Conservation (phyloP, 2,888 invertebrate species). For the Dolomedes plantarius region DNA sequence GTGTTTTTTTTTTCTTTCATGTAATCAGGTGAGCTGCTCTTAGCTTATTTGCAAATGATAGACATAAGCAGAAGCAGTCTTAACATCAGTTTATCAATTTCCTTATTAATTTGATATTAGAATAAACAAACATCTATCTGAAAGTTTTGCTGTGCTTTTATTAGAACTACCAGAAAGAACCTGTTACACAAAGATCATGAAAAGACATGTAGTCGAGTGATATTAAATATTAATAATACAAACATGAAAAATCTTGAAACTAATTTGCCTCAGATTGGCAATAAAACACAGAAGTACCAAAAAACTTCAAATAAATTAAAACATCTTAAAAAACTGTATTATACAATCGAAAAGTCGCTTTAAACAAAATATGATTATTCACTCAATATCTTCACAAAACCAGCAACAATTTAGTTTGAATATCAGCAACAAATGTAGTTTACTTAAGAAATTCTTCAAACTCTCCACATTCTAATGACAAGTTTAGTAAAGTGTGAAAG, state of each 20-base stretch:
- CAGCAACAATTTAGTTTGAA: constrained; percentile 62
- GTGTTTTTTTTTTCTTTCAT: too few species aligned
- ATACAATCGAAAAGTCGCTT: constrained; percentile 65
- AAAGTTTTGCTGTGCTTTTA: constrained; percentile 72
- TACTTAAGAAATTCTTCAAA: constrained; percentile 58
- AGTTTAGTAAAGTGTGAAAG: constrained; percentile 34
- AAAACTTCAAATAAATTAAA: constrained; percentile 67
- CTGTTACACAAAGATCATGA: constrained; percentile 72
- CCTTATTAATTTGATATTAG: too few species aligned
- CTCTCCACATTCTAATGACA: constrained; percentile 59
- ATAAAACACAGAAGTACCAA: constrained; percentile 69
- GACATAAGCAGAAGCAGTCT: too few species aligned
- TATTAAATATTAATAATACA: constrained; percentile 72
- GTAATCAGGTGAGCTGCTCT: too few species aligned
- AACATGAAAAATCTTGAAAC: constrained; percentile 71
- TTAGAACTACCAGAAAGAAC: constrained; percentile 72
- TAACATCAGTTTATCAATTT: too few species aligned
- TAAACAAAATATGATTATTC: constrained; percentile 67
- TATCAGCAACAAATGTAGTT: constrained; percentile 65
- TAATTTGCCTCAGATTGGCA: constrained; percentile 56
- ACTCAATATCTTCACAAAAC: constrained; percentile 64
- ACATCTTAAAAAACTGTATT: constrained; percentile 65
- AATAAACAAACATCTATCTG: too few species aligned
- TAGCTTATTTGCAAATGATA: too few species aligned
- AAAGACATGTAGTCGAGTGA: constrained; percentile 72